Percentiles rank a stretch among this genome's conserved stretches.
These are phyloP conservation scores for Latrodectus hesperus DNA, from an alignment of 2,888 invertebrate genomes.

Conservation along the genomic window DNA sequence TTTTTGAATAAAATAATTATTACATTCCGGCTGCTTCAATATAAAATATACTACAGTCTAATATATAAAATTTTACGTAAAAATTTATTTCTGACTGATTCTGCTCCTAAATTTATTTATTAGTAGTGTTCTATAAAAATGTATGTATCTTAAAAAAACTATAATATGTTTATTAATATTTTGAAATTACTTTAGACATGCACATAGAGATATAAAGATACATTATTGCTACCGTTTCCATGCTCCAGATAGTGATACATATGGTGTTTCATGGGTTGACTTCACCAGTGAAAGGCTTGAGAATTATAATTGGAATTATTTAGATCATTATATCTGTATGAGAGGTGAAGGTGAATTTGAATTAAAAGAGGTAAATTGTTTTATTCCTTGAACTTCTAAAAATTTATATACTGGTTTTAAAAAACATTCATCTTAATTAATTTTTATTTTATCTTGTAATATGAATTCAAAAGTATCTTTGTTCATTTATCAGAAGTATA, in stretches of 20 bases:
- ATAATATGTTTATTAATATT: too few species aligned
- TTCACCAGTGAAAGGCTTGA: constrained; percentile 96
- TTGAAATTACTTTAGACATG: constrained; percentile 81
- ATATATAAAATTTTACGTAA: too few species aligned
- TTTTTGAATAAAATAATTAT: too few species aligned
- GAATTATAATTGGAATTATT: constrained; percentile 97
- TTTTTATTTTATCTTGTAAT: background rate
- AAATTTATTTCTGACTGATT: too few species aligned
- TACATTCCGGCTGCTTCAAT: too few species aligned
- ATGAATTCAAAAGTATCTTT: too few species aligned
- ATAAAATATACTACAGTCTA: too few species aligned
- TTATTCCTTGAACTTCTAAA: background rate
- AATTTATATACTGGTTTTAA: too few species aligned
- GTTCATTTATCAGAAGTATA: too few species aligned
- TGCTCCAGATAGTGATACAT: constrained; percentile 92
- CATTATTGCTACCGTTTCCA: constrained; percentile 94
- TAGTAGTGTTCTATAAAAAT: too few species aligned
- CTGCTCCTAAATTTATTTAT: too few species aligned
- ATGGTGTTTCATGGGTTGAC: constrained; percentile 94
- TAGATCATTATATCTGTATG: constrained; percentile 97
- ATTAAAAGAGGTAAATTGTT: constrained; percentile 83
- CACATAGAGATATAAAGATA: constrained; percentile 92
- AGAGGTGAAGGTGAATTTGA: constrained; percentile 93
- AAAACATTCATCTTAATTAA: background rate
- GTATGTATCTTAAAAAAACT: too few species aligned